These are phyloP conservation scores for Brachyhypopomus occidentalis DNA, from an alignment of 2,113 vertebrate genomes.

Conservation along the genomic window DNA sequence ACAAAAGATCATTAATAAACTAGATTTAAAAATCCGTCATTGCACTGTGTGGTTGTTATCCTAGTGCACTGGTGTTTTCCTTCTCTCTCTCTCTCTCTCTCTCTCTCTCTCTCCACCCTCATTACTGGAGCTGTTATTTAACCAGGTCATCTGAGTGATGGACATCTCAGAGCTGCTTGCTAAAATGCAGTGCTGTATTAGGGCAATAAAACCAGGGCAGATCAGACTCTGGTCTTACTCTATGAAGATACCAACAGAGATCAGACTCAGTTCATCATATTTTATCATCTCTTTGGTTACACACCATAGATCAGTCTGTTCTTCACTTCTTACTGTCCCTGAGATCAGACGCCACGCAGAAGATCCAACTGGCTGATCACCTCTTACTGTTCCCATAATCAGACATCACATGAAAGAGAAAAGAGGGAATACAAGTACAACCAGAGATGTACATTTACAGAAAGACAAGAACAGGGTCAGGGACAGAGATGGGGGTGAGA, in stretches of 20 bases:
- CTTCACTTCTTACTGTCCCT: too few species aligned
- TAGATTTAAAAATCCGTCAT: too few species aligned
- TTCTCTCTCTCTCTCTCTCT: neutral
- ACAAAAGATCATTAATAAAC: too few species aligned
- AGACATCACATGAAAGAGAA: neutral
- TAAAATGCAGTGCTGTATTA: neutral
- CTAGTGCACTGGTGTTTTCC: too few species aligned
- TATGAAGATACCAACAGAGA: too few species aligned
- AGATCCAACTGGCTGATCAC: too few species aligned
- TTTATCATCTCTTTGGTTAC: too few species aligned
- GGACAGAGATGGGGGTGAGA: neutral
- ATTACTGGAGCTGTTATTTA: neutral
- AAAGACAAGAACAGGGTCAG: neutral
- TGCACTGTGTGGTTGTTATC: too few species aligned
- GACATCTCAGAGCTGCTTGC: neutral
- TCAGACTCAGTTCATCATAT: too few species aligned
- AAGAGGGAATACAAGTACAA: neutral
- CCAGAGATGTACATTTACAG: neutral
- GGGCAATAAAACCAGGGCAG: neutral
- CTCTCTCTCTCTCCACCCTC: neutral
- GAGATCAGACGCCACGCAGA: too few species aligned
- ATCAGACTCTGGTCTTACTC: neutral
- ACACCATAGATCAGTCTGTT: too few species aligned
- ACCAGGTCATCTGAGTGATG: neutral
- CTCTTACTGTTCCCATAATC: too few species aligned